phyloP scores from a whole-genome alignment of 2,113 vertebrate genomes.

The Sporophila hypoxantha region DNA sequence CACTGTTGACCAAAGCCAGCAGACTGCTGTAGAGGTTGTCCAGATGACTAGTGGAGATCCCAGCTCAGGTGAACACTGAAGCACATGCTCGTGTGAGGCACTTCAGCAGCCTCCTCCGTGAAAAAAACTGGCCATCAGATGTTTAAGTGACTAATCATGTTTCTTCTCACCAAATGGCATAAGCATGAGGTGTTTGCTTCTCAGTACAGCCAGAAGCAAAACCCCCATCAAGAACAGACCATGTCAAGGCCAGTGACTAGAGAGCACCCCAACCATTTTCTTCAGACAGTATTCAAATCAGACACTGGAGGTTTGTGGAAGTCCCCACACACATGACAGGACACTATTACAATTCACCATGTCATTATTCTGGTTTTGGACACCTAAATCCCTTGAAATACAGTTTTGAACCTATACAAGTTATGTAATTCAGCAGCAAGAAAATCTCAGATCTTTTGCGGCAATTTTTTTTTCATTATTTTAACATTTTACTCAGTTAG shows the following conservation, averaged over 20 bases:
- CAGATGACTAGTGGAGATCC: background rate
- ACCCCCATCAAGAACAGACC: fast-evolving
- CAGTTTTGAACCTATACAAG: background rate
- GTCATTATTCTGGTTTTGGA: background rate
- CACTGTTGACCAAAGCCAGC: background rate
- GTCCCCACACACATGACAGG: background rate
- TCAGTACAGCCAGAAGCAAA: background rate
- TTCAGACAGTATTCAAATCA: background rate
- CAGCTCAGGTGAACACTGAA: background rate
- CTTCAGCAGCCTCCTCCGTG: background rate
- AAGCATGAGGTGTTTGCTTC: background rate
- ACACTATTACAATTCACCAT: background rate
- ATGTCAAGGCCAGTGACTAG: background rate
- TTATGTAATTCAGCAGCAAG: background rate
- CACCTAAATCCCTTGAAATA: background rate
- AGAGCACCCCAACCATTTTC: fast-evolving
- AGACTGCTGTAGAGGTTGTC: background rate
- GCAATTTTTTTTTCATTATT: background rate
- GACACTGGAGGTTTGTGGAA: background rate
- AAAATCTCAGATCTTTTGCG: background rate
- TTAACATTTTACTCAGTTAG: background rate
- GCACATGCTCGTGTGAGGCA: background rate
- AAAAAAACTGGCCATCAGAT: background rate
- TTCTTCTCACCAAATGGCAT: background rate
- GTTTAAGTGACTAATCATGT: background rate